Evolutionary conservation across 2,888 invertebrate genomes (phyloP).

Genomic region (Zaprionus obscuricornis): DNA sequence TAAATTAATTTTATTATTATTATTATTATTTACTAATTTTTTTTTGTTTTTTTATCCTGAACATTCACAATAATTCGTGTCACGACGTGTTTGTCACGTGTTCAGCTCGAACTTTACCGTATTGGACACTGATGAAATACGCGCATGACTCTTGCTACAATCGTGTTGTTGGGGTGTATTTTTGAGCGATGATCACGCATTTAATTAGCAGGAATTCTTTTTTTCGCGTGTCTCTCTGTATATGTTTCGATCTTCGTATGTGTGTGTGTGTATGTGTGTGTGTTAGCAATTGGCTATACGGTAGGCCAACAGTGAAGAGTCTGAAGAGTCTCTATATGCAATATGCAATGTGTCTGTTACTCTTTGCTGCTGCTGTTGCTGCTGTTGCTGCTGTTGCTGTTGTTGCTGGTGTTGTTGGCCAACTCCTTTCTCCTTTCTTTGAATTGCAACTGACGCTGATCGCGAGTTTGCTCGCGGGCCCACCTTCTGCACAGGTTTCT

Average conservation of each 20-base stretch:
- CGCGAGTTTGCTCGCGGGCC: conserved; percentile 7
- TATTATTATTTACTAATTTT: no score
- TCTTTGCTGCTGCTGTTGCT: conserved; percentile 2
- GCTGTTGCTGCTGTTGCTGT: conserved; percentile 13
- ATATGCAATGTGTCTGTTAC: neutral
- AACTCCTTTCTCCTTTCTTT: conserved; percentile 55
- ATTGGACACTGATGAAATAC: conserved; percentile 37
- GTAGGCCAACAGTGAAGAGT: neutral
- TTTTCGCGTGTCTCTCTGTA: conserved; percentile 7
- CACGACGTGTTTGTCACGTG: conserved; percentile 30
- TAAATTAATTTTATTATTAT: no score
- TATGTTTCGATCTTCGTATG: neutral
- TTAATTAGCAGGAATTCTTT: conserved; percentile 72
- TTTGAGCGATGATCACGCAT: conserved; percentile 71
- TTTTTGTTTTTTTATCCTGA: no score
- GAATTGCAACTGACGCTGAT: conserved; percentile 44
- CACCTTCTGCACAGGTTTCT: conserved; percentile 52
- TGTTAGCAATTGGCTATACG: no score
- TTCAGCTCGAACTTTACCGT: conserved; percentile 1
- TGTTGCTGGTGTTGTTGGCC: conserved; percentile 13
- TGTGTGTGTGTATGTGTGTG: neutral
- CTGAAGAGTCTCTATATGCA: neutral
- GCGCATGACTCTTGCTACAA: conserved; percentile 36
- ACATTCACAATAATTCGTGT: no score
- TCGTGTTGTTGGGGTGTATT: conserved; percentile 51